phyloP scores from a whole-genome alignment of 2,888 invertebrate genomes.

The Thereva nobilitata region DNA sequence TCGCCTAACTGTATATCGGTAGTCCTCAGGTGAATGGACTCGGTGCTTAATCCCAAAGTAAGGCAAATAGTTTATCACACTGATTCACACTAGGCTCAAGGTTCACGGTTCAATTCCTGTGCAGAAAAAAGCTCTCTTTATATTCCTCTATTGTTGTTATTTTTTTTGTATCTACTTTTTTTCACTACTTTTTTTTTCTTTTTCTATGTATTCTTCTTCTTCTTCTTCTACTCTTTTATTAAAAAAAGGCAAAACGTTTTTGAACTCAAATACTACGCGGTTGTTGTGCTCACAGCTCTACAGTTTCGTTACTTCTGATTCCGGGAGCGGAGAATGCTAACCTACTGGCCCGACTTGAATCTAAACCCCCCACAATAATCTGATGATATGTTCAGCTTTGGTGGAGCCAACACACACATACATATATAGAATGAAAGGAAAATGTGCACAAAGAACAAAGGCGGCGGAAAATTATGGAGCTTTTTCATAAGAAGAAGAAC shows the following conservation, averaged over 20 bases:
- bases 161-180: slow-evolving; percentile 18
- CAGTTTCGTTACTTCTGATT: slow-evolving; percentile 39
- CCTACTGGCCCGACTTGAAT: slow-evolving; percentile 12
- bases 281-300: slow-evolving; percentile 38
- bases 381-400: slow-evolving; percentile 13
- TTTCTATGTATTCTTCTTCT: not conserved
- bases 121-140: slow-evolving; percentile 21
- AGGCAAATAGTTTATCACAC: slow-evolving; percentile 25
- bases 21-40: slow-evolving; percentile 32
- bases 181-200: not conserved
- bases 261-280: too few species aligned
- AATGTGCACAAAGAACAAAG: too few species aligned
- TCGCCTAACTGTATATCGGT: not conserved
- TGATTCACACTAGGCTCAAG: slow-evolving; percentile 16
- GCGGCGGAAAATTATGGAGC: too few species aligned
- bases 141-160: slow-evolving; percentile 9
- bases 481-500: too few species aligned
- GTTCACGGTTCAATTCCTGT: slow-evolving; percentile 25
- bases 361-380: slow-evolving; percentile 11
- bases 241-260: too few species aligned
- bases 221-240: slow-evolving; percentile 2
- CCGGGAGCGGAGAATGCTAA: slow-evolving; percentile 23
- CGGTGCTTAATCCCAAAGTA: slow-evolving; percentile 16
- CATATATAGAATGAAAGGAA: slow-evolving; percentile 12
- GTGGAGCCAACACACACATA: not conserved